phyloP scores from a whole-genome alignment of 2,113 vertebrate species.

The Amia ocellicauda region DNA sequence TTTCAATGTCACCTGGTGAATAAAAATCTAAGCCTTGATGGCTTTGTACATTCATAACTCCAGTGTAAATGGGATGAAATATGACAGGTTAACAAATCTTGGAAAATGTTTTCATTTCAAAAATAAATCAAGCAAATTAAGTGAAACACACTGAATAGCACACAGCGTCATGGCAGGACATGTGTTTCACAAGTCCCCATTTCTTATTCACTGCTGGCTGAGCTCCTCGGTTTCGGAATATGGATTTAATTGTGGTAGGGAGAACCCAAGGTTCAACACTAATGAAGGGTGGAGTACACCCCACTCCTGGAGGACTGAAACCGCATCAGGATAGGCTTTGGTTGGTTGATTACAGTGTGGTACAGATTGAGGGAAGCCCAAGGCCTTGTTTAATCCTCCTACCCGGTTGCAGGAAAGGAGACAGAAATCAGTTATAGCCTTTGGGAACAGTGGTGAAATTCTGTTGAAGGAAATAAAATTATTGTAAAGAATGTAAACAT shows the following conservation, averaged over 20 bases:
- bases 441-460: too few species aligned
- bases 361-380: neutral
- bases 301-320: neutral
- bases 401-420: slow-evolving; percentile 7
- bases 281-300: neutral
- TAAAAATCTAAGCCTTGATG: neutral
- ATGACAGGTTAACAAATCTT: neutral
- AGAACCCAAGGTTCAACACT: neutral
- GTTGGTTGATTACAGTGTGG: slow-evolving; percentile 15
- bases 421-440: neutral
- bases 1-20: neutral
- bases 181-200: neutral
- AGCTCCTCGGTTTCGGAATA: neutral
- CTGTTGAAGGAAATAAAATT: too few species aligned
- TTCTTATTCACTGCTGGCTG: neutral
- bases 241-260: slow-evolving; percentile 4
- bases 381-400: slow-evolving; percentile 8
- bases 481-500: too few species aligned
- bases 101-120: neutral
- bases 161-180: neutral
- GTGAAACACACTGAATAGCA: neutral
- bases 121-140: neutral
- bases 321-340: slow-evolving; percentile 16
- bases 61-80: neutral
- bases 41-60: too few species aligned